phyloP scores from a whole-genome alignment of 2,888 invertebrate species.

The Mayetiola destructor region DNA sequence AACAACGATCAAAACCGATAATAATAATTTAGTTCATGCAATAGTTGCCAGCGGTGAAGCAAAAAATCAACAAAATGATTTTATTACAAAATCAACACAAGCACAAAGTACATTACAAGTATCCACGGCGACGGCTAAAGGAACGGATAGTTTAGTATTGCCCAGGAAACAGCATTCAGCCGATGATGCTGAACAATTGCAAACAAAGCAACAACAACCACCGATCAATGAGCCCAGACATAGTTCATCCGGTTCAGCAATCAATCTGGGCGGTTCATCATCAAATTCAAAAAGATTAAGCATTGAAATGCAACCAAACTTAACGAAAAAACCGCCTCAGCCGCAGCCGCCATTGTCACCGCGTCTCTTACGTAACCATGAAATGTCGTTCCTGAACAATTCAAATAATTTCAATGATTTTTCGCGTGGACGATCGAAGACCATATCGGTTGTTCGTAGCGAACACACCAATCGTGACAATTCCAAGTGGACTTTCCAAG shows the following conservation, averaged over 20 bases:
- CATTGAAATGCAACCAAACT: constrained; percentile 27
- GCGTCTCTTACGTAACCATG: constrained; percentile 22
- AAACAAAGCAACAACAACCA: constrained; percentile 17
- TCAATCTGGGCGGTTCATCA: constrained; percentile 19
- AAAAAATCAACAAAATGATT: constrained; percentile 26
- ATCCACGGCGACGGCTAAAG: constrained; percentile 19
- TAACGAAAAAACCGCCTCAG: constrained; percentile 48
- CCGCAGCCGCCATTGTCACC: constrained; percentile 48
- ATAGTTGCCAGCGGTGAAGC: constrained; percentile 34
- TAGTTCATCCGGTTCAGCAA: constrained; percentile 15
- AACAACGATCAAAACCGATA: background rate
- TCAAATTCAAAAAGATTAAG: constrained; percentile 26
- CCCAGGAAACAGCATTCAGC: constrained; percentile 35
- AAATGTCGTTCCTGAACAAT: constrained; percentile 25
- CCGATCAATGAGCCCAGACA: constrained; percentile 19
- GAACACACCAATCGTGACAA: constrained; percentile 29
- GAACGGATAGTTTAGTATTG: constrained; percentile 20
- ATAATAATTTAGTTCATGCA: background rate
- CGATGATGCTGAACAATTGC: constrained; percentile 26
- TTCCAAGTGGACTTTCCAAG: constrained; percentile 15
- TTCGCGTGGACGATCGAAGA: constrained; percentile 46
- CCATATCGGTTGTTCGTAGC: constrained; percentile 56
- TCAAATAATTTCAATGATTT: constrained; percentile 38
- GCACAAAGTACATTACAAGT: constrained; percentile 18
- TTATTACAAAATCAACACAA: constrained; percentile 29